Percentiles rank a stretch among this genome's conserved stretches.
phyloP scores from a whole-genome alignment of 1,140 invertebrate genomes.

The Stenopsyche tienmushanensis region DNA sequence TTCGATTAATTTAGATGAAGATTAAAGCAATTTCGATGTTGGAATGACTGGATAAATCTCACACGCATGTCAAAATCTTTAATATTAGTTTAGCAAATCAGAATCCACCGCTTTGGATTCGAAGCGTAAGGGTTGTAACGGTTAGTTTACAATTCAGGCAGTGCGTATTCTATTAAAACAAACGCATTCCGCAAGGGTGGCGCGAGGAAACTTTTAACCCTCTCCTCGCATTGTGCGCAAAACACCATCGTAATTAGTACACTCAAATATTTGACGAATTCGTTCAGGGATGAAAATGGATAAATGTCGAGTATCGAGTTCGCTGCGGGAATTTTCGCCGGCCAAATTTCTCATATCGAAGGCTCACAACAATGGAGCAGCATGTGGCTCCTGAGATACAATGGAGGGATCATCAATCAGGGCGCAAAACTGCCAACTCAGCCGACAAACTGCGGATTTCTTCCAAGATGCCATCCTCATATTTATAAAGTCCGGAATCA shows the following conservation, averaged over 20 bases:
- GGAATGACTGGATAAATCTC: no score
- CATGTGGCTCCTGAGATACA: conserved; percentile 19
- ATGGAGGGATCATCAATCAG: conserved; percentile 30
- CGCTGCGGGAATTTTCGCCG: neutral
- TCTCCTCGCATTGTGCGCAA: neutral
- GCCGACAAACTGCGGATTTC: neutral
- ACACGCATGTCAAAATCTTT: no score
- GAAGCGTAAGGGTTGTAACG: no score
- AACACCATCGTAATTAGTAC: conserved; percentile 29
- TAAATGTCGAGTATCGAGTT: conserved; percentile 7
- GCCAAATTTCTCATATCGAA: neutral
- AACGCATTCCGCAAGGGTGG: neutral
- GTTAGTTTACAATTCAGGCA: no score
- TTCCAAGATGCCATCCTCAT: neutral
- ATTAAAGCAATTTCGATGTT: no score
- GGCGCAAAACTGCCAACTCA: conserved; percentile 1
- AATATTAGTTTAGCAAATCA: no score
- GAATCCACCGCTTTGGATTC: no score
- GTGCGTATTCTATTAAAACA: neutral
- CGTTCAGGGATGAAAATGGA: conserved; percentile 25
- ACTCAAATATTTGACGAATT: conserved; percentile 38
- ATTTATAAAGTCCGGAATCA: neutral
- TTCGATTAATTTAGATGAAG: no score
- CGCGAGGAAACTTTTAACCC: neutral
- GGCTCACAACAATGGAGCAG: conserved; percentile 14